Evolutionary conservation across 2,113 vertebrate genomes (phyloP).

Genomic region (Nematolebias whitei): DNA sequence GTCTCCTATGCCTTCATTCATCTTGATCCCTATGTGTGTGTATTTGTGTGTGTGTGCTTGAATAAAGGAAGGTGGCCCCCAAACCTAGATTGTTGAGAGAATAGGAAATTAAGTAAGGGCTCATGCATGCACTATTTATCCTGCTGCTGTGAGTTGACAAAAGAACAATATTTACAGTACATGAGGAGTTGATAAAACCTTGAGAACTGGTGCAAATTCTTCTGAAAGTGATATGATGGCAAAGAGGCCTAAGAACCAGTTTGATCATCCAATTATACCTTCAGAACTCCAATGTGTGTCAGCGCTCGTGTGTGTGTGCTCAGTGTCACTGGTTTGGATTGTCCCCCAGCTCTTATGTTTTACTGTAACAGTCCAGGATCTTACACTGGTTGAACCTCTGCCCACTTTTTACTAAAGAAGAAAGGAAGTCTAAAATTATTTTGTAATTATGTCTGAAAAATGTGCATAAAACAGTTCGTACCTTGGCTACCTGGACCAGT

Average conservation of each 20-base stretch:
- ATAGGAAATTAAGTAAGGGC: slow-evolving; percentile 64
- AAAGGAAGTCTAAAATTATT: no score
- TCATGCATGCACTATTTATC: slow-evolving; percentile 38
- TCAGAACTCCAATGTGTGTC: neutral
- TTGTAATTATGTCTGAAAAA: neutral
- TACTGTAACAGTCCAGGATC: neutral
- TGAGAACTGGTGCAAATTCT: slow-evolving; percentile 4
- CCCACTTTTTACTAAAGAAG: no score
- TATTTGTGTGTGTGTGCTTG: no score
- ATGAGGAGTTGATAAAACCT: slow-evolving; percentile 3
- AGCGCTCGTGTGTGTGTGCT: neutral
- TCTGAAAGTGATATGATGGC: slow-evolving; percentile 11
- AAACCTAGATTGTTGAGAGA: slow-evolving; percentile 33
- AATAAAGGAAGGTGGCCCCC: slow-evolving; percentile 17
- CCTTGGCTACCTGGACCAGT: slow-evolving; percentile 40
- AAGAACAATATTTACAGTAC: slow-evolving; percentile 55
- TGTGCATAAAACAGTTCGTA: slow-evolving; percentile 14
- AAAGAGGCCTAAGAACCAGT: neutral
- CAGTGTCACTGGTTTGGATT: neutral
- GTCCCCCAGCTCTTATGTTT: no score
- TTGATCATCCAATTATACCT: neutral
- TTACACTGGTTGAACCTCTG: no score
- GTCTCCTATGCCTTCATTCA: slow-evolving; percentile 47
- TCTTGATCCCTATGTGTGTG: slow-evolving; percentile 32
- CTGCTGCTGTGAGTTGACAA: slow-evolving; percentile 17